Evolutionary conservation across 2,113 vertebrate species (phyloP), one percentile per base, ranked within the genome.

Genomic region (Plecturocebus donacophilus): DNA sequence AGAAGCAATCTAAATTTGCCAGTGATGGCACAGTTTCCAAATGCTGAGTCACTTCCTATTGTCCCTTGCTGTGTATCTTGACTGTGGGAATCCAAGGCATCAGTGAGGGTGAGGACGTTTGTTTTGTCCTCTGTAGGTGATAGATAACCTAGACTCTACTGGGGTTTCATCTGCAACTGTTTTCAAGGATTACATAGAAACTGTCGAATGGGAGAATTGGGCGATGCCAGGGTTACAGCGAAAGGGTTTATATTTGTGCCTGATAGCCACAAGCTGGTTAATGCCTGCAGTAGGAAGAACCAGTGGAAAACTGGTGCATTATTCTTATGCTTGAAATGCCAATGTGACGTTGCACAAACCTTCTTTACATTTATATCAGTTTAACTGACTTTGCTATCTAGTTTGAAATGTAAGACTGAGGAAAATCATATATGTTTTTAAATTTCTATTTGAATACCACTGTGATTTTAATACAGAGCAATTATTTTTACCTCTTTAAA

Each of bases 361-460:
- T 87, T 82, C 38, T 84, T 88, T 68, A 54, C 42, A 68, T 54
- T 64, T 84, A 0, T 16, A 35, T 91, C 4, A 73, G 19, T 17
- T 54, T 91, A 38, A 42, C 25, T 86, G 61, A 84, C 32, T 64
- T 68, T 40, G 7, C 5, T 95, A 19, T 79, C 66, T 79, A 76
- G 42, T 73, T 13, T 73, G 68, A 91, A 73, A n/a, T 84, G 9
- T 79, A 87, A 66, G 56, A 84, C 38, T 79, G 66, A 27, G 7
- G 25, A 71, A 91, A 93, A 90, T 61, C 21, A 38, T 38, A n/a
- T 54, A 45, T 92, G 64, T 87, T 95, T 94, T n/a, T 23, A 56
- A 84, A 49, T 23, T 79, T 76, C 32, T n/a, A 5, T 66, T 83
- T 70, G 83, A 90, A 83, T 40, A 25, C 27, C 71, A 54, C 30